Base-by-base conservation (phyloP, 2,888 invertebrate genomes). In the Drosophila pegasa region DNA sequence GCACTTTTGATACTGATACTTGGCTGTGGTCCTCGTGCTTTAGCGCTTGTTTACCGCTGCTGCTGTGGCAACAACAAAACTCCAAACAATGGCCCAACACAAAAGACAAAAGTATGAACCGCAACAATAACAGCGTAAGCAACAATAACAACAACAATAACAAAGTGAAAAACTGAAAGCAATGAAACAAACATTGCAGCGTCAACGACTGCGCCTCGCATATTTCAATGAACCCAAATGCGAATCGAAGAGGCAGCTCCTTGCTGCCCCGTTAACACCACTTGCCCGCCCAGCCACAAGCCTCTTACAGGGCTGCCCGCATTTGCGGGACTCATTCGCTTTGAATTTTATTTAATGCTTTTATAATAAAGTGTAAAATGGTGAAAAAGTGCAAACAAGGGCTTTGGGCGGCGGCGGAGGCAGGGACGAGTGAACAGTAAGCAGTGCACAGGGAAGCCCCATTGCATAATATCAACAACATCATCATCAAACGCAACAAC, bases 331-430 rank as follows among this genome's bases (percentile, higher is more conserved):
- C 84, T 70, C 87, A 75, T 88, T 88, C 87, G 85, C 89, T 86
- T 86, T 86, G 87, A 84, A 86, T 86, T 86, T 86, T 81, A 86
- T 88, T 86, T 88, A 86, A 88, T 88, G 89, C 87, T 87, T 86
- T 86, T 86, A 89, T 86, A 86, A 86, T 88, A 86, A 85, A 86
- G 86, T 86, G 86, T 81, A 88, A 86, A 86, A 86, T 88, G 87
- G 80, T 74, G 87, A 87, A 85, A 85, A 85, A 85, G 87, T 88
- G 84, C 87, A 88, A 87, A 85, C 87, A 85, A 80, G 75, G 73
- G 75, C 73, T 38, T 20, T 37, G 62, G 55, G 51, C n/a, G 40
- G 63, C 57, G 20, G 56, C 18, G 51, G 29, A 37, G 50, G 16
- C 31, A 25, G 48, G 20, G 16, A 8, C 25, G 9, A 16, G 29